Conservation (phyloP, 2,888 invertebrate genomes). For the Agrotis exclamationis region DNA sequence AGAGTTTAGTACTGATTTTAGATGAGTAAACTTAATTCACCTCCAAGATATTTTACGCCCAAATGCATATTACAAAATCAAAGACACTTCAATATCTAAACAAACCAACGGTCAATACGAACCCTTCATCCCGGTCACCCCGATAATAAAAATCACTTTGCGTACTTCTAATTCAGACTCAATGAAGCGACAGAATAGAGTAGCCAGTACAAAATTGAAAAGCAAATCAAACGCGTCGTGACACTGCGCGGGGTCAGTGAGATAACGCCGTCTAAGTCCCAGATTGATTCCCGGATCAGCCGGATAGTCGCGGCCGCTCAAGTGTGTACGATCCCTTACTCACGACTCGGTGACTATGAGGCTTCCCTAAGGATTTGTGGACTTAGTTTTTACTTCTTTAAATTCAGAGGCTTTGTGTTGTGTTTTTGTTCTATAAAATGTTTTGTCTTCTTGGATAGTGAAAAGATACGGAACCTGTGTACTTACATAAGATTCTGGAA, state of each 20-base stretch:
- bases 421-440: conserved; percentile 25
- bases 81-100: not conserved
- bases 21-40: not conserved
- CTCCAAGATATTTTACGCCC: not conserved
- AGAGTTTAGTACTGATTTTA: too few species aligned
- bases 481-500: not conserved
- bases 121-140: conserved; percentile 40
- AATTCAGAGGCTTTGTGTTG: conserved; percentile 46
- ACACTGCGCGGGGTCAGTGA: conserved; percentile 85
- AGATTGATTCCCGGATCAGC: conserved; percentile 90
- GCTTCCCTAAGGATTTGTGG: conserved; percentile 78
- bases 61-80: not conserved
- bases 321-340: conserved; percentile 88
- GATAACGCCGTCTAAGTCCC: conserved; percentile 86
- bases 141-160: conserved; percentile 59
- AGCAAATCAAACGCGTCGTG: conserved; percentile 83
- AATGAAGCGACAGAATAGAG: conserved; percentile 65
- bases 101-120: conserved; percentile 14
- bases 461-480: not conserved
- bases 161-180: conserved; percentile 58
- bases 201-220: conserved; percentile 79
- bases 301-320: conserved; percentile 79
- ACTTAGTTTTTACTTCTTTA: conserved; percentile 58
- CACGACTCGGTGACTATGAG: conserved; percentile 84
- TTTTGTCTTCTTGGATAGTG: conserved; percentile 16